phyloP scores from a whole-genome alignment of 2,797 vertebrate species.

The Poeciliopsis presidionis region DNA sequence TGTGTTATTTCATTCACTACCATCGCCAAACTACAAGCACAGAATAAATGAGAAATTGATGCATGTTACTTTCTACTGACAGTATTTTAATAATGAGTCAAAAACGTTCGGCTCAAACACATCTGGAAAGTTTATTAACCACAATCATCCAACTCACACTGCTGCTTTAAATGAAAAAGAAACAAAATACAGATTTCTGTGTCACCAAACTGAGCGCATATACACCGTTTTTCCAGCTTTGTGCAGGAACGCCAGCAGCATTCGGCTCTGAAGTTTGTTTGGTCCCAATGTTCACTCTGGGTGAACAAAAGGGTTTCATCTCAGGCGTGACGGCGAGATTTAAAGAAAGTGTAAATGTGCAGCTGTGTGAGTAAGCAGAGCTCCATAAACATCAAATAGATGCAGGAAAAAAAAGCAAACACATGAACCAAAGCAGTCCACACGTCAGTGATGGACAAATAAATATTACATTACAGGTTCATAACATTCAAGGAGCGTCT shows the following conservation, averaged over 20 bases:
- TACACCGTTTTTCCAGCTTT: conserved; percentile 14
- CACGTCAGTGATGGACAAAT: conserved; percentile 57
- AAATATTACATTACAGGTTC: conserved; percentile 73
- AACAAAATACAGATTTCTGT: conserved; percentile 48
- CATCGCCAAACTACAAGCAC: background rate
- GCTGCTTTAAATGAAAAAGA: conserved; percentile 49
- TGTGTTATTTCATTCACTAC: background rate
- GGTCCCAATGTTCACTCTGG: conserved; percentile 65
- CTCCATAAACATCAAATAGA: background rate
- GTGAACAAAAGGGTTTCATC: conserved; percentile 39
- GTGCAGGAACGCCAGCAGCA: background rate
- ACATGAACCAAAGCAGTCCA: conserved; percentile 55
- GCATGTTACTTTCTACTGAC: background rate
- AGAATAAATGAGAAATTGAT: background rate
- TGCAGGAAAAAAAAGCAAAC: conserved; percentile 39
- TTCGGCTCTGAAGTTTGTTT: conserved; percentile 32
- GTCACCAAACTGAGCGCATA: conserved; percentile 29
- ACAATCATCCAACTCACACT: conserved; percentile 77
- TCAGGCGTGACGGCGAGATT: conserved; percentile 41
- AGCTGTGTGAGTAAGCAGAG: conserved; percentile 16
- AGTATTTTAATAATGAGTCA: conserved; percentile 3
- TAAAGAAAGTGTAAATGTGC: conserved; percentile 35
- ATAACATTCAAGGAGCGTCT: conserved; percentile 71
- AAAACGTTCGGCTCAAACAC: conserved; percentile 49
- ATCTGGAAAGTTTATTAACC: conserved; percentile 82